These are phyloP conservation scores for Trachelus tabidus DNA, from an alignment of 2,888 invertebrate species.

Conservation along the genomic window DNA sequence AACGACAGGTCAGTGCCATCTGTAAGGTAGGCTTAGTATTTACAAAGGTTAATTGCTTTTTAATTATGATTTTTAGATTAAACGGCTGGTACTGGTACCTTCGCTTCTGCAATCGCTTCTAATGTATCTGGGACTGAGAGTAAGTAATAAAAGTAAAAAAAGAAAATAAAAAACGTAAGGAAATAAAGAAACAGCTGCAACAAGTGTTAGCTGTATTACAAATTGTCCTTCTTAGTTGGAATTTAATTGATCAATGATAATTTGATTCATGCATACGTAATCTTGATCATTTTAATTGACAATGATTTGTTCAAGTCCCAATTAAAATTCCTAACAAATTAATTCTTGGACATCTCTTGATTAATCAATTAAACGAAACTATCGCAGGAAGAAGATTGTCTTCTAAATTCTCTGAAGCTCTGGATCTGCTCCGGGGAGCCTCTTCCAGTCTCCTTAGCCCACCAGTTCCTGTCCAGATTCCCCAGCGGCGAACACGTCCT, in stretches of 20 bases:
- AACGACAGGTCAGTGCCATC: slow-evolving; percentile 72
- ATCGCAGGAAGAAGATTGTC: slow-evolving; percentile 66
- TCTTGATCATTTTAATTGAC: neutral
- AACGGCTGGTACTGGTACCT: slow-evolving; percentile 86
- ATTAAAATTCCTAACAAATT: neutral
- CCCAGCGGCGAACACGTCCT: slow-evolving; percentile 74
- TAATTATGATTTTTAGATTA: slow-evolving; percentile 68
- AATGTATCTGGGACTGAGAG: slow-evolving; percentile 76
- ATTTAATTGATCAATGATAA: neutral
- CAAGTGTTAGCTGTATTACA: neutral
- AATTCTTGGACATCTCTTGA: neutral
- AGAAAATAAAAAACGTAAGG: neutral
- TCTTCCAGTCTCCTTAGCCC: slow-evolving; percentile 76
- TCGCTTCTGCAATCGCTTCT: slow-evolving; percentile 83
- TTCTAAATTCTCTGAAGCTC: slow-evolving; percentile 73
- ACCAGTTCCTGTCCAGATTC: slow-evolving; percentile 82
- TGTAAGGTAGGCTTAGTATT: neutral
- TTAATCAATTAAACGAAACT: slow-evolving; percentile 11
- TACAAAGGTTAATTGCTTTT: neutral
- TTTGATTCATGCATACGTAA: neutral
- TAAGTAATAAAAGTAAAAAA: slow-evolving; percentile 36
- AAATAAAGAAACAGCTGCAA: neutral
- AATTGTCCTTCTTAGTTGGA: neutral
- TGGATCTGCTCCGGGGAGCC: slow-evolving; percentile 93
- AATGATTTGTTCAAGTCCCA: neutral